Base-by-base conservation (phyloP, 2,113 vertebrate species). In the Lichenostomus cassidix region DNA sequence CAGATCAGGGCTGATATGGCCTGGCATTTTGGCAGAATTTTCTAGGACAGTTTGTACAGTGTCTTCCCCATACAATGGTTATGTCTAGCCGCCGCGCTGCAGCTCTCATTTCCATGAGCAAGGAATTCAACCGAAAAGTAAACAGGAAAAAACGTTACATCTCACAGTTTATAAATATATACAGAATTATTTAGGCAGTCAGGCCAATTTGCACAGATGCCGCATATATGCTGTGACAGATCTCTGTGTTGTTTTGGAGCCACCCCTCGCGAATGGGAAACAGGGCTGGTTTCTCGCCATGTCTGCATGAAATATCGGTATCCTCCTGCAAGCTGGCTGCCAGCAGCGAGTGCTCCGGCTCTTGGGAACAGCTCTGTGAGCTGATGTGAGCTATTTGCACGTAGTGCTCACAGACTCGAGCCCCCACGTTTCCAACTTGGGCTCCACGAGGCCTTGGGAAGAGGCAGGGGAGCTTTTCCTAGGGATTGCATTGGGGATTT, bases 111-210 rank as follows among this genome's bases (percentile, higher is more conserved):
- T 97, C 94, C 90, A 94, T 90, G 93, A 97, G 96, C 87, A 83
- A 96, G 96, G 93, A 96, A 97, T 96, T 96, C 97, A 97, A 96
- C 95, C 96, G 94, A 97, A 97, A 97, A 96, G 95, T 97, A 97
- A 97, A 97, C 96, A 97, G 96, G 96, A 97, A 97, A 95, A 97
- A 97, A 97, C 71, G 90, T 94, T 96, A 95, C 95, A 90, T 96
- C 93, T 96, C 94, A 37, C 90, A 95, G 94, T 95, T 97, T 97
- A 96, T 97, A 96, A 97, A 96, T 97, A 97, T 84, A 87, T 91
- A 76, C 19, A 4, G 97, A 83, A 80, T 96, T 95, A 93, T 96
- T 96, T 96, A 95, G 93, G 94, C 95, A 87, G 87, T 81, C 89
- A 83, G 90, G 94, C 95, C 90, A 95, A 94, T 93, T 94, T 92